Evolutionary conservation across 2,888 invertebrate genomes (phyloP).

Genomic region (Agrochola macilenta): DNA sequence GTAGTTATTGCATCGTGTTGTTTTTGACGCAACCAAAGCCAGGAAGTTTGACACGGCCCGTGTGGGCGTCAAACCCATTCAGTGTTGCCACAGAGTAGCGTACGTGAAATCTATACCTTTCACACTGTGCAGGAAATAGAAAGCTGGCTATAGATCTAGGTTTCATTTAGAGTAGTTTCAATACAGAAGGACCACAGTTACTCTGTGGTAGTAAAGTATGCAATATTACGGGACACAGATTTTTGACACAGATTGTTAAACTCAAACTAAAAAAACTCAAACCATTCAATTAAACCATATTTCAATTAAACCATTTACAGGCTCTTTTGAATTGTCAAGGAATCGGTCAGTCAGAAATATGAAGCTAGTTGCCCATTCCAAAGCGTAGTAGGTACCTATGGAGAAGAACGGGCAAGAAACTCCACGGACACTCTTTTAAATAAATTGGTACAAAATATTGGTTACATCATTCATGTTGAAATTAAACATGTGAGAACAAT

Average conservation of each 20-base stretch:
- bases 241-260: neutral
- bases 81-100: slow-evolving; percentile 7
- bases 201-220: neutral
- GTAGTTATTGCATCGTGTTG: slow-evolving; percentile 43
- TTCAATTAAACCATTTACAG: too few species aligned
- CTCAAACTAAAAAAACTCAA: too few species aligned
- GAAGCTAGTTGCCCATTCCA: too few species aligned
- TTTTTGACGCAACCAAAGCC: slow-evolving; percentile 48
- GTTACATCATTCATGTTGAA: too few species aligned
- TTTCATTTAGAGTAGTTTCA: neutral
- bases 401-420: too few species aligned
- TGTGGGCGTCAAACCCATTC: slow-evolving; percentile 48
- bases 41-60: slow-evolving; percentile 44
- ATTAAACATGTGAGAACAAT: too few species aligned
- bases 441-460: too few species aligned
- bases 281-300: too few species aligned
- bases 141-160: neutral
- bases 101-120: slow-evolving; percentile 19
- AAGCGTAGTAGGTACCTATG: too few species aligned
- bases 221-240: neutral
- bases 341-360: too few species aligned
- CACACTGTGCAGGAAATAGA: slow-evolving; percentile 30
- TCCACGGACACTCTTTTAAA: too few species aligned
- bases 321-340: too few species aligned
- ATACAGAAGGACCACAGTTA: neutral